phyloP scores from a whole-genome alignment of 2,113 vertebrate species.

The Acrocephalus arundinaceus region DNA sequence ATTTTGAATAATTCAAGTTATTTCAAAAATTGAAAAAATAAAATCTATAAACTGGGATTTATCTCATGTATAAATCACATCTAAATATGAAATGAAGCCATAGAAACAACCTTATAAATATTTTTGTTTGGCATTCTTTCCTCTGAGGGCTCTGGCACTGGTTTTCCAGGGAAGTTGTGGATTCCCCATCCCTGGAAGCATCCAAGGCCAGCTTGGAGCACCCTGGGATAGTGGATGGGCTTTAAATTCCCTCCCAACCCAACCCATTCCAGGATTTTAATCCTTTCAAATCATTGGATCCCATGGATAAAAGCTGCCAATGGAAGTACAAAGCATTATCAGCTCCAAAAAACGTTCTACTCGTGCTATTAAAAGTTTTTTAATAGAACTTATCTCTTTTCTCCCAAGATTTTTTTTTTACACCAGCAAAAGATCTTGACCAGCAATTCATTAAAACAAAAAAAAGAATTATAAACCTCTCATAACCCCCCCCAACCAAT shows the following conservation, averaged over 20 bases:
- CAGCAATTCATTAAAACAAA: constrained; percentile 9
- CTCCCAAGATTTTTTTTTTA: neutral
- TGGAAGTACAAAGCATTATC: neutral
- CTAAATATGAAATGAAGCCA: neutral
- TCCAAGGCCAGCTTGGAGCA: neutral
- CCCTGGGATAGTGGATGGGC: neutral
- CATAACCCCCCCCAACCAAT: constrained; percentile 15
- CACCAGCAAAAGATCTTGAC: constrained; percentile 3
- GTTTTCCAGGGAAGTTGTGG: neutral
- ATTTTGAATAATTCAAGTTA: neutral
- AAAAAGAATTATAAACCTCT: constrained; percentile 22
- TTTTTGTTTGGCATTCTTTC: neutral
- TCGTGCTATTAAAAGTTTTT: neutral
- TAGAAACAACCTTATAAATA: neutral
- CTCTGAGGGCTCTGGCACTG: neutral
- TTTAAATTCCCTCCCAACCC: neutral
- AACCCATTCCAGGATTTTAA: neutral
- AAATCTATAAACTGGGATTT: neutral
- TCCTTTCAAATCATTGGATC: neutral
- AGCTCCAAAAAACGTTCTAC: neutral
- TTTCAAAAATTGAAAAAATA: neutral
- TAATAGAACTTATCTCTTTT: neutral
- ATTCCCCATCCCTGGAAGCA: neutral
- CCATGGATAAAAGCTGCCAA: neutral
- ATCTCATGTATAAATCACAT: neutral